Evolutionary conservation across 2,113 vertebrate genomes (phyloP), one percentile per base, ranked within the genome.

Genomic region (Brienomyrus brachyistius): DNA sequence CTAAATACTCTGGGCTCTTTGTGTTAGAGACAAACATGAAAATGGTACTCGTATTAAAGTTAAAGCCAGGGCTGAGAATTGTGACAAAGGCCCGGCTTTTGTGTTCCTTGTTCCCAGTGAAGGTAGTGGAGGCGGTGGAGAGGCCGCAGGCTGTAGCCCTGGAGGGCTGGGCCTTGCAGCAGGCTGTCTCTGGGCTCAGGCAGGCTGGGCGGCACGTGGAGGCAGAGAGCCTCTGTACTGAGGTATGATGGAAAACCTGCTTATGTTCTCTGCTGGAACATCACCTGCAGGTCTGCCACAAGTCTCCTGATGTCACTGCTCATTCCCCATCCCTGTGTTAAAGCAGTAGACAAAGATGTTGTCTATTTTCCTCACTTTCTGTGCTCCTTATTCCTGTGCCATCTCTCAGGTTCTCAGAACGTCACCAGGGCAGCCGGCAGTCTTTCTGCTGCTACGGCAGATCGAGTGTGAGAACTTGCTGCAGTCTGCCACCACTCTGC

Each of bases 161-260:
- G 74, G 97, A 99, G 92, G 95, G 92, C 85, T 99, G 98, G 98
- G 97, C 96, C 40, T 93, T 98, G 0, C 97, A 96, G 90, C 98
- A 99, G 93, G 96, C 97, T 45, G 95, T 98, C 91, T 95, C 95
- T 70, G 96, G 97, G 77, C 95, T 99, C 9, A 94, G 96, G 90
- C 95, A 97, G 90, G 92, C 92, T 13, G 96, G 96, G 35, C 96
- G 94, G 90, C 93, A 96, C 59, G 94, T 97, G 50, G 96, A 98
- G 92, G 98, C 98, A 2, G 97, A 98, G 93, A 94, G 95, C 66
- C 96, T 99, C 80, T 99, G 98, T 91, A 96, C 94, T 74, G 97
- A 98, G 97, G 98, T 99, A 96, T 56, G 88, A 4, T 0, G 21
- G 7, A 45, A 50, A 3, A n/a, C 82, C 45, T 6, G 50, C 45